Evolutionary conservation across 2,113 vertebrate genomes (phyloP).

Genomic region (zebrafish (Danio rerio)): DNA sequence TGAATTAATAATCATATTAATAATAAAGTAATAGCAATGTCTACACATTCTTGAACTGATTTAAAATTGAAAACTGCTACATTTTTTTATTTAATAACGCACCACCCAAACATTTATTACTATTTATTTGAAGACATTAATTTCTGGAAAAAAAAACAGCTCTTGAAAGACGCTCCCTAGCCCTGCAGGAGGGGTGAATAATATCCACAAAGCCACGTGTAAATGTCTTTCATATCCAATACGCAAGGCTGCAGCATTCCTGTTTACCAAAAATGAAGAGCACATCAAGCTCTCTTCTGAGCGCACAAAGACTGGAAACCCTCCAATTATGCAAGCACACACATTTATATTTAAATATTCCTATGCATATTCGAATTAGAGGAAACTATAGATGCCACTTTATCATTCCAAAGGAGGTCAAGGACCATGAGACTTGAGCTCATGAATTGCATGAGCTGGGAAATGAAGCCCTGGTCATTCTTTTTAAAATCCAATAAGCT

Average conservation of each 20-base stretch:
- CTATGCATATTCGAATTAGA: constrained; percentile 14
- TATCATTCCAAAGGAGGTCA: constrained; percentile 18
- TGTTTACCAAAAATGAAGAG: constrained; percentile 21
- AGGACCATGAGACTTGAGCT: neutral
- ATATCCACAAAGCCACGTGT: constrained; percentile 30
- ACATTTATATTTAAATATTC: neutral
- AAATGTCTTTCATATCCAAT: constrained; percentile 27
- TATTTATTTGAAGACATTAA: too few relatives aligned
- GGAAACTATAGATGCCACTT: constrained; percentile 3
- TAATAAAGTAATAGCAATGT: too few relatives aligned
- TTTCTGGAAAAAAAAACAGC: too few relatives aligned
- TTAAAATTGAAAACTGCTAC: too few relatives aligned
- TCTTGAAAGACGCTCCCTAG: constrained; percentile 9
- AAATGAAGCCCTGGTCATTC: constrained; percentile 9
- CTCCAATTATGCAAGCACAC: constrained; percentile 21
- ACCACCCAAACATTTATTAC: too few relatives aligned
- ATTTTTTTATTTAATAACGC: too few relatives aligned
- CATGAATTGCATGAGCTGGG: constrained; percentile 32
- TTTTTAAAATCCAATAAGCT: constrained; percentile 20
- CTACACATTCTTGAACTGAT: too few relatives aligned
- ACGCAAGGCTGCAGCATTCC: neutral
- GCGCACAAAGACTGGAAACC: neutral
- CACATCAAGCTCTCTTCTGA: neutral
- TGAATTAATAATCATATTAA: too few relatives aligned
- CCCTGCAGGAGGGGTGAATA: constrained; percentile 6